Evolutionary conservation across 2,888 invertebrate genomes (phyloP), one percentile per base, ranked within the genome.

Genomic region (Andrena fulva): DNA sequence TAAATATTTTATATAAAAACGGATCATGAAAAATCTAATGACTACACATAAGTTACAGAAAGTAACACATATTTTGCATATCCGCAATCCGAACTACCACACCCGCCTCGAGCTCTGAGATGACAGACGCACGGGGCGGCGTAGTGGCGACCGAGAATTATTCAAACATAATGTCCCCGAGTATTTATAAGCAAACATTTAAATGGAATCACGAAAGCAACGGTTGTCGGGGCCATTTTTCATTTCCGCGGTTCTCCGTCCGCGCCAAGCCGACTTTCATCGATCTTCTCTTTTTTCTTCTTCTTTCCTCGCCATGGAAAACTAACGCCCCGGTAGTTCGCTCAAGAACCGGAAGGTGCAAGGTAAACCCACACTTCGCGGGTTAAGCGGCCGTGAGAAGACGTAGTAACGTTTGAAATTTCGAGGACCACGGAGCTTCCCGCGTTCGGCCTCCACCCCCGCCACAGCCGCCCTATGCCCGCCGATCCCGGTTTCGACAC

Each of bases 321-420:
- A 79, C 78, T 80, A 77, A 80, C 84, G 84, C 67, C 75, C 70
- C 64, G 76, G 71, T 73, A 77, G 74, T 74, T 84, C 74, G 71
- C 79, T 75, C 64, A 71, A 82, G 81, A 72, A 72, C 60, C 80
- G 84, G 75, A 82, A 85, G 87, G 86, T 77, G 86, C 80, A 71
- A 86, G 80, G 84, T 79, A 79, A 80, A 80, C 77, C 63, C 76
- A 86, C 74, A 80, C 84, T 87, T 69, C 68, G 69, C 69, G 84
- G 62, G 71, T 87, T 80, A 87, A 87, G 87, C 77, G 82, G 70
- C 77, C 80, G 80, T 86, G 70, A 88, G 77, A 73, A 75, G 79
- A 87, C 77, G 85, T 69, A 74, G 77, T 78, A 85, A 78, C 80
- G 82, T 84, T 85, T 76, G 81, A 88, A 87, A 88, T 86, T 87